Base-by-base conservation (phyloP, 2,113 vertebrate genomes). In the Varanus komodoensis region DNA sequence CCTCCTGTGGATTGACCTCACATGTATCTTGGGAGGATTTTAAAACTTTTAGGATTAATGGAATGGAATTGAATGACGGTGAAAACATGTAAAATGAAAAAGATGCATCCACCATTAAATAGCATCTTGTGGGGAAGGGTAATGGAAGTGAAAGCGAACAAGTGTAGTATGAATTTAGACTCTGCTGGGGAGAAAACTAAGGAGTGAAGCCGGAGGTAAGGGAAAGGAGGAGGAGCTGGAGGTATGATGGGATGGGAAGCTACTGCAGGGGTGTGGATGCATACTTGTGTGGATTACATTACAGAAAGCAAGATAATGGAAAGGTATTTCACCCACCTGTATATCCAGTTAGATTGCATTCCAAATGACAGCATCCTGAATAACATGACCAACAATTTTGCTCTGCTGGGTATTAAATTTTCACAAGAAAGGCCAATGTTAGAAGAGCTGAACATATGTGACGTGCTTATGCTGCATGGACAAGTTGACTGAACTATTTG, bases 391-490 rank as follows among this genome's bases (percentile, higher is more conserved):
- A 48, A 52, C 71, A 64, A 64, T 83, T 83, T 73, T 82, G 19
- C 6, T 89, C 92, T 86, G 78, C 87, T 25, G 29, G 4, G 7
- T 92, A 92, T 86, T 78, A 52, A 80, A 82, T 77, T 77, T 81
- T 73, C 88, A 90, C 1, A 27, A 88, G 82, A 94, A 88, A 54
- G 92, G 93, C 95, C 93, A 92, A 88, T 91, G 94, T 90, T 38
- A 74, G 23, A 95, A 92, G 38, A 97, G 82, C 82, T 93, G 86
- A 85, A 79, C 94, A 94, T 94, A 91, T 95, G 94, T 96, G 95
- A 91, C 89, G 92, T 84, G 93, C 95, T 96, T 93, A 93, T 92
- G 91, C 92, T 92, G 93, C 95, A 96, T 90, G 92, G 48, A 93
- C 91, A 95, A 93, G 94, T 96, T 93, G 92, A 95, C 38, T 34